A percentile compares a stretch with the other conserved stretches of the same genome.
Evolutionary conservation across 1,140 invertebrate species (phyloP).

Genomic region (Nomia melanderi): DNA sequence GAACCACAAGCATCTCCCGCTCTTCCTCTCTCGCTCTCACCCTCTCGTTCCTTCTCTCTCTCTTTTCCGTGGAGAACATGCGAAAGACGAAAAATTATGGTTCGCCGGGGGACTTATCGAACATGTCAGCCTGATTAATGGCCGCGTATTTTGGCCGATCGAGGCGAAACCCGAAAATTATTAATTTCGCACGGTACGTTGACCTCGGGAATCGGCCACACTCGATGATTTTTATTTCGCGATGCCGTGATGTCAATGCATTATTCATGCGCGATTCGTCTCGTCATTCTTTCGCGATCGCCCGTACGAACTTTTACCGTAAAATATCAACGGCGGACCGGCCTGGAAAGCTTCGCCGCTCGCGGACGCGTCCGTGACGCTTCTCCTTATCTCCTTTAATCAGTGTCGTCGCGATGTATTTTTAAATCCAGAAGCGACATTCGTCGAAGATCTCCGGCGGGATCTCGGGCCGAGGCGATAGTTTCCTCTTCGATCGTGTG

Average conservation of each 20-base stretch:
- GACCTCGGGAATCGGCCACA: slow-evolving; percentile 43
- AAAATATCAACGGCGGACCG: slow-evolving; percentile 23
- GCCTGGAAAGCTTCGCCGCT: neutral
- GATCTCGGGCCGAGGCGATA: no score
- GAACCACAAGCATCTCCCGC: neutral
- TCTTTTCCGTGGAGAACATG: slow-evolving; percentile 3
- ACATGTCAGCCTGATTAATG: slow-evolving; percentile 53
- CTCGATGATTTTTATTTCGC: slow-evolving; percentile 65
- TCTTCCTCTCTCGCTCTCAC: neutral
- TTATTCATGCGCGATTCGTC: slow-evolving; percentile 70
- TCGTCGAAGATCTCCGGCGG: no score
- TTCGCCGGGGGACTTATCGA: slow-evolving; percentile 21
- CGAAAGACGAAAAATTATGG: slow-evolving; percentile 26
- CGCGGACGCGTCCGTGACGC: neutral
- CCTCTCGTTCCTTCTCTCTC: neutral
- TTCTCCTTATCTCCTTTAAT: neutral
- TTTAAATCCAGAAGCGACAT: no score
- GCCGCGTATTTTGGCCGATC: slow-evolving; percentile 46
- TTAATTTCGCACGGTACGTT: slow-evolving; percentile 54
- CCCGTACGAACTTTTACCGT: slow-evolving; percentile 47
- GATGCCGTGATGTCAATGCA: slow-evolving; percentile 63
- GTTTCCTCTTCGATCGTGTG: no score
- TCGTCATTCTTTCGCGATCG: slow-evolving; percentile 65
- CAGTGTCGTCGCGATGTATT: neutral
- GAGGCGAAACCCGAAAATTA: slow-evolving; percentile 56